Conservation (phyloP, 2,888 invertebrate genomes). For the Trichogramma evanescens region DNA sequence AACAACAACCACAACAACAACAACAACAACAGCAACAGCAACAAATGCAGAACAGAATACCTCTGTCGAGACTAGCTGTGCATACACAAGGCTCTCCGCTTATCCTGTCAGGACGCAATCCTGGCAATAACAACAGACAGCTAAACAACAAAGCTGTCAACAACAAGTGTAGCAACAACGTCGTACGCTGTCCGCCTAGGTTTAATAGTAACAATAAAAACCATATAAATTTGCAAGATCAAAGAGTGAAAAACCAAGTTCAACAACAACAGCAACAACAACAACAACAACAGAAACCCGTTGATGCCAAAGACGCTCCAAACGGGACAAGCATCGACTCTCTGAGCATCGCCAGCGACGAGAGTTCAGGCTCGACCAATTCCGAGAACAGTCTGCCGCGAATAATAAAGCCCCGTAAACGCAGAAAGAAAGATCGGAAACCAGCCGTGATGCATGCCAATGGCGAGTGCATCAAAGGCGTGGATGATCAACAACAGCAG, state of each 20-base stretch:
- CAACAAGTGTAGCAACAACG: neutral
- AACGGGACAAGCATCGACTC: slow-evolving; percentile 58
- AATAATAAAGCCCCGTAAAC: slow-evolving; percentile 82
- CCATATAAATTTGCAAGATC: neutral
- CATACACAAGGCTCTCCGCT: slow-evolving; percentile 83
- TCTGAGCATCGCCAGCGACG: slow-evolving; percentile 69
- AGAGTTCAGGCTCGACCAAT: slow-evolving; percentile 60
- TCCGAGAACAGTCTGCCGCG: slow-evolving; percentile 75
- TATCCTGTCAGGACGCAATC: slow-evolving; percentile 59
- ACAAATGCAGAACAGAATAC: slow-evolving; percentile 43
- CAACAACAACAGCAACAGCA: slow-evolving; percentile 27
- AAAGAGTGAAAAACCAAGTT: slow-evolving; percentile 2
- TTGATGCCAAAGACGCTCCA: slow-evolving; percentile 14
- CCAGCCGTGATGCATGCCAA: slow-evolving; percentile 50
- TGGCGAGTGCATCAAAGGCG: slow-evolving; percentile 25
- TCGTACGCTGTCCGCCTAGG: too few species aligned
- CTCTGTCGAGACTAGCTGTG: slow-evolving; percentile 68
- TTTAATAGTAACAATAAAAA: neutral
- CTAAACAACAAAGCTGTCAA: slow-evolving; percentile 1
- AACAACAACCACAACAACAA: slow-evolving; percentile 28
- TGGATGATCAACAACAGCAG: slow-evolving; percentile 27
- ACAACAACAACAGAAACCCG: slow-evolving; percentile 30
- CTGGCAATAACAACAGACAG: slow-evolving; percentile 51
- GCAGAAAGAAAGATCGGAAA: slow-evolving; percentile 83
- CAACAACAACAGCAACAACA: slow-evolving; percentile 26